Evolutionary conservation across 2,113 vertebrate genomes (phyloP).

Genomic region (Erinaceus europaeus): DNA sequence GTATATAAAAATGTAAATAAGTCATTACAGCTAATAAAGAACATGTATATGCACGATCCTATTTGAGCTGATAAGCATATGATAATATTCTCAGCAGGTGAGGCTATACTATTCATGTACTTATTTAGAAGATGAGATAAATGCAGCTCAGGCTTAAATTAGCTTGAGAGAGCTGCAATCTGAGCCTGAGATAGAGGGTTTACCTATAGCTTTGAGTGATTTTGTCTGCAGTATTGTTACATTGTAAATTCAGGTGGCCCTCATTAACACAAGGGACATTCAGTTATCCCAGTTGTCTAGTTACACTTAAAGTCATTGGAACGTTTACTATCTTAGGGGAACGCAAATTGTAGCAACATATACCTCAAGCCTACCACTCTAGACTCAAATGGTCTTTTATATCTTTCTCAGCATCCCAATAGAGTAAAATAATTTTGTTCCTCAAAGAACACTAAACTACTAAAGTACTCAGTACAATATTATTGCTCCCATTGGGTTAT

Average conservation of each 20-base stretch:
- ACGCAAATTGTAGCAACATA: background rate
- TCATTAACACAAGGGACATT: too few species aligned
- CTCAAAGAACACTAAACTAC: background rate
- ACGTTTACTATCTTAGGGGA: background rate
- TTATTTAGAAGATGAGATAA: background rate
- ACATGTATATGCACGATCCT: background rate
- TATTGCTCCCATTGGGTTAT: background rate
- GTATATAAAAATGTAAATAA: background rate
- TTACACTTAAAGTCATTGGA: background rate
- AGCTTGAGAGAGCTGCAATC: background rate
- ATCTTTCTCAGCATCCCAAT: background rate
- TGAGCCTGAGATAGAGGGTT: background rate
- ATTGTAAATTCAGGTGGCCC: background rate
- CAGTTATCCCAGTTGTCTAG: background rate
- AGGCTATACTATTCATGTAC: background rate
- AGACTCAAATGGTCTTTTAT: background rate
- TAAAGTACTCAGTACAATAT: background rate
- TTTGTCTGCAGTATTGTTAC: background rate
- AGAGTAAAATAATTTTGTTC: background rate
- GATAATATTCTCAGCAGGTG: background rate
- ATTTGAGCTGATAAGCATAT: background rate
- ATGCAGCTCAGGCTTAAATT: too few species aligned
- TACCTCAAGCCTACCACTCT: too few species aligned
- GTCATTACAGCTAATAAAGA: background rate
- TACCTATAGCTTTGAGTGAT: background rate